Evolutionary conservation across 2,888 invertebrate species (phyloP).

Genomic region (Cataglyphis cursor): DNA sequence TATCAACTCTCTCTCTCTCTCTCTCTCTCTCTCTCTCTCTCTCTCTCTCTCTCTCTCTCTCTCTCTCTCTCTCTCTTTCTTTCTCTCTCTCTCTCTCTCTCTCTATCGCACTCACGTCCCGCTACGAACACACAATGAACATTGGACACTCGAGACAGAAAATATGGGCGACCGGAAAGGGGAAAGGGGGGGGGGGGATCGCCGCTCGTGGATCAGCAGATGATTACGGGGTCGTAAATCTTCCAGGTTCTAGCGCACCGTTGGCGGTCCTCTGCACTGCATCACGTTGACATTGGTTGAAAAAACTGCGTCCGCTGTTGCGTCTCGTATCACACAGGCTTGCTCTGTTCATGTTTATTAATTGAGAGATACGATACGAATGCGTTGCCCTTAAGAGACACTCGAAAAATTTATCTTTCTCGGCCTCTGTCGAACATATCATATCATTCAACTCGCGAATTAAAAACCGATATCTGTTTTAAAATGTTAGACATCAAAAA

Average conservation of each 20-base stretch:
- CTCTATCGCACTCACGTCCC: slow-evolving; percentile 42
- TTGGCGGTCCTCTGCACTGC: slow-evolving; percentile 71
- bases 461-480: not conserved
- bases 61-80: slow-evolving; percentile 16
- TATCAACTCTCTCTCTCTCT: slow-evolving; percentile 31
- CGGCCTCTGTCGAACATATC: not conserved
- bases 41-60: slow-evolving; percentile 20
- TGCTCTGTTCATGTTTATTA: slow-evolving; percentile 67
- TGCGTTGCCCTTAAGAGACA: slow-evolving; percentile 43
- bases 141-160: slow-evolving; percentile 75
- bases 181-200: slow-evolving; percentile 20
- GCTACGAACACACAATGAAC: slow-evolving; percentile 71
- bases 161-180: slow-evolving; percentile 72
- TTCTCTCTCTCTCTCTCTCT: not conserved
- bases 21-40: not conserved
- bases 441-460: not conserved
- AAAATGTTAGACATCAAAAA: not conserved
- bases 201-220: slow-evolving; percentile 77
- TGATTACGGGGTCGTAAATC: slow-evolving; percentile 82
- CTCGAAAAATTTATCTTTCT: slow-evolving; percentile 25
- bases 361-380: slow-evolving; percentile 77
- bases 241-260: slow-evolving; percentile 67
- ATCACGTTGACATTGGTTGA: slow-evolving; percentile 73
- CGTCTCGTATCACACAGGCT: slow-evolving; percentile 40
- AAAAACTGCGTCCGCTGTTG: slow-evolving; percentile 62